Evolutionary conservation across 2,113 vertebrate genomes (phyloP), one percentile per base, ranked within the genome.

Genomic region (Nothobranchius kuhntae): DNA sequence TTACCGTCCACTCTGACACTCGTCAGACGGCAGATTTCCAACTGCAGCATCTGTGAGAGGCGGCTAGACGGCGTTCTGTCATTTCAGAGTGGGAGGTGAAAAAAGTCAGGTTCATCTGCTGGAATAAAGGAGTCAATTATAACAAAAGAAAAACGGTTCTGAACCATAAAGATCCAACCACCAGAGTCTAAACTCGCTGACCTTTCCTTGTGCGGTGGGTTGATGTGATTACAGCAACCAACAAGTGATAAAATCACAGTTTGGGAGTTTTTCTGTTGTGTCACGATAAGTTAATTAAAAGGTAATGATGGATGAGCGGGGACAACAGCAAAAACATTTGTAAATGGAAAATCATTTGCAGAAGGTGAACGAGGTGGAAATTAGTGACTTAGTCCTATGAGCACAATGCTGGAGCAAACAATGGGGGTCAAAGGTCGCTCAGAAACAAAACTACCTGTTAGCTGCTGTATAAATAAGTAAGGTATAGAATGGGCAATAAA

Each of bases 161-260:
- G 67, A 77, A 69, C 53, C 15, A 40, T 64, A 58, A 75, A 51
- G 13, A 69, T 52, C 77, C 65, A 75, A 61, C 62, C 61, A 74
- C 71, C 75, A 46, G 78, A 73, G 44, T 76, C 9, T 36, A 1
- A 53, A 61, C 45, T 13, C n/a, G 15, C 46, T 80, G 85, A 83
- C 79, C 81, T 86, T 77, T 79, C 67, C 44, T 68, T 70, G 65
- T 62, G 58, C 53, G 62, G 11, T 4, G 57, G 54, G 60, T 77
- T 75, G 75, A 13, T 73, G 59, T 64, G 76, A 86, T 83, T 81
- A 77, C 64, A 65, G 70, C 77, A 68, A 67, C 65, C 38, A 57
- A 78, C 60, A 46, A 55, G 30, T 30, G 67, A 56, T 78, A 58
- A 75, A 68, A 77, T 73, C 58, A 45, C 61, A 72, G 80, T 78